Percentiles rank a stretch among this genome's conserved stretches.
Evolutionary conservation across 2,888 invertebrate species (phyloP).

Genomic region (Lumbricus terrestris): DNA sequence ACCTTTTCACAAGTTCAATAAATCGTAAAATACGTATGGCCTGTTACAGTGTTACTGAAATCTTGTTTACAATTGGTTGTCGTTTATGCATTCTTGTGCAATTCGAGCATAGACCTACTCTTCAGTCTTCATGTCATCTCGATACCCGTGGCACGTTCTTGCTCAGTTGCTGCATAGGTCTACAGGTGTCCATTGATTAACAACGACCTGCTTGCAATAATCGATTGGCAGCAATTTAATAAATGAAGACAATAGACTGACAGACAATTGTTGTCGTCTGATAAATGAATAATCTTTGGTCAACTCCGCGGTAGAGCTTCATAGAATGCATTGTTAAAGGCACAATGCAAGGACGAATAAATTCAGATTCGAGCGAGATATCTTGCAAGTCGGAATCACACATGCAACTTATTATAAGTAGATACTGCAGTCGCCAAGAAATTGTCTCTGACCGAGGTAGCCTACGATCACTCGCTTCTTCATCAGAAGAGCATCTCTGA

Average conservation of each 20-base stretch:
- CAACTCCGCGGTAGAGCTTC: background rate
- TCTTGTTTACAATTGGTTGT: background rate
- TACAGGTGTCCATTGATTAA: background rate
- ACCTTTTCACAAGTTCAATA: too few relatives aligned
- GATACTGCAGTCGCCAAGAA: background rate
- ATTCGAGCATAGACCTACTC: too few relatives aligned
- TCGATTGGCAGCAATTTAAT: background rate
- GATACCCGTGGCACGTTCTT: background rate
- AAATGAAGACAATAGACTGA: background rate
- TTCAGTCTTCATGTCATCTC: background rate
- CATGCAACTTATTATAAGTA: background rate
- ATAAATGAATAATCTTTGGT: background rate
- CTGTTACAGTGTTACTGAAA: too few relatives aligned
- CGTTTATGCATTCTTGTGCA: too few relatives aligned
- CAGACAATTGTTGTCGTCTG: background rate
- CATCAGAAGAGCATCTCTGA: background rate
- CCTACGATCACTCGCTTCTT: background rate
- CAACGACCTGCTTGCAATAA: background rate
- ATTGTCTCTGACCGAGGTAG: background rate
- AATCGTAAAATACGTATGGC: too few relatives aligned
- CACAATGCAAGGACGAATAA: background rate
- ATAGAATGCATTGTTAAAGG: background rate
- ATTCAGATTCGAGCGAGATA: background rate
- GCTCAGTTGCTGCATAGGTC: too few relatives aligned
- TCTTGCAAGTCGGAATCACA: background rate